phyloP scores from a whole-genome alignment of 2,797 vertebrate species.

The Falco berigora region DNA sequence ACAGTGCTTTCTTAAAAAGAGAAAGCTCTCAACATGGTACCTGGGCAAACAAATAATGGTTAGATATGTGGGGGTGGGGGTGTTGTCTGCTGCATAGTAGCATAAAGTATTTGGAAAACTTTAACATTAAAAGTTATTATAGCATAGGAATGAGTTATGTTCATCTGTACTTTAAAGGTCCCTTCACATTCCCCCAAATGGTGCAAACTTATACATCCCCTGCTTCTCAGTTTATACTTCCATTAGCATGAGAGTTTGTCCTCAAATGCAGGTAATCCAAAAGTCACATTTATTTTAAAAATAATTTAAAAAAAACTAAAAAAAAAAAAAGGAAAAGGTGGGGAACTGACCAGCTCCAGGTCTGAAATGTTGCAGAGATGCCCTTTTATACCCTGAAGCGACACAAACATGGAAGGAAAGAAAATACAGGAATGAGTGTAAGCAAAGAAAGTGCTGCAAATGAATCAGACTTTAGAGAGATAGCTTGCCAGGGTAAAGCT shows the following conservation, averaged over 20 bases:
- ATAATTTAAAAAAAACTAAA: too few species aligned
- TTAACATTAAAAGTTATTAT: neutral
- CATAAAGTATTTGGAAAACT: neutral
- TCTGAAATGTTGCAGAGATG: neutral
- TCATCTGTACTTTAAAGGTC: neutral
- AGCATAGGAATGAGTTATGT: neutral
- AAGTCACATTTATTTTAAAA: neutral
- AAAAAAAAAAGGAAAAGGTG: neutral
- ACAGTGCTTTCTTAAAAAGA: neutral
- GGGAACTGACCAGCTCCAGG: neutral
- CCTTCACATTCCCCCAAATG: neutral
- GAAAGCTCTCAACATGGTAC: neutral
- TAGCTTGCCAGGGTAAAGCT: neutral
- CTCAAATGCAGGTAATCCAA: neutral
- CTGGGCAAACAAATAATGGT: neutral
- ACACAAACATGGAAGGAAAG: neutral
- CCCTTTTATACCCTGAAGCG: neutral
- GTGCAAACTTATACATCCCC: neutral
- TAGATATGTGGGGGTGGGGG: neutral
- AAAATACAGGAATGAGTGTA: neutral
- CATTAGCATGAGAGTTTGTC: neutral
- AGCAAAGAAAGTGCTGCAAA: neutral
- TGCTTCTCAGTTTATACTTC: neutral
- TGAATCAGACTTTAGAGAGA: neutral
- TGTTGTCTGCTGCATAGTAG: neutral